Base-by-base conservation (phyloP, 2,888 invertebrate species). In the Muschampia staudingeri region DNA sequence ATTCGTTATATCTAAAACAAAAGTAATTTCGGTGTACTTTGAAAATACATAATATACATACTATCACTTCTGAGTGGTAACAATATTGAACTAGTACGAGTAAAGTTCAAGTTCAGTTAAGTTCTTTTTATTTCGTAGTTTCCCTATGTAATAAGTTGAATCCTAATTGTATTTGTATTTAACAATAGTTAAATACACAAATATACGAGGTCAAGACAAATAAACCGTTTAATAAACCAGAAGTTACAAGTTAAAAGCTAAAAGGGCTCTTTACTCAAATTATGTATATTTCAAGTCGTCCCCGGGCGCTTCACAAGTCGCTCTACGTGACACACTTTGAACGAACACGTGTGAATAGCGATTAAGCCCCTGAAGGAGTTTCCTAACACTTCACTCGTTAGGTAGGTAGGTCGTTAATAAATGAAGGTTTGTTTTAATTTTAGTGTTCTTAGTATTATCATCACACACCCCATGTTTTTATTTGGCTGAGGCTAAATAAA, bases 281-380 rank as follows among this genome's bases (percentile, higher is more conserved):
- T 48, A 80, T 25, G 25, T 25, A 80, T 73, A 80, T 48, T 67
- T 67, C 19, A 80, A 67, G 48, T 67, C 34, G 65, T 44, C 67
- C 19, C 79, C 79, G 61, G 52, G 56, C 72, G 34, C 65, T 79
- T 72, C 9, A 69, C 69, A n/a, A 42, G 76, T 14, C 65, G 76
- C 61, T 40, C 61, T 61, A 76, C 65, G 48, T 80, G 79, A 80
- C 79, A 80, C 25, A 80, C 73, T 73, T 80, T 67, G 52, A 67
- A 67, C 25, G 65, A 52, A 52, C 19, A 44, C 73, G 37, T 67
- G 69, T n/a, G 73, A 73, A 73, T 52, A 52, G 48, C 79, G 30
- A 30, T 78, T 71, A 75, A 75, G 67, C 73, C 72, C 40, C 73
- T 52, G 73, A 80, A 72, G 61, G 70, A 70, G 71, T 71, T 56